A percentile compares a stretch with the other conserved stretches of the same genome.
phyloP scores from a whole-genome alignment of 2,797 vertebrate species.

The Notolabrus celidotus region DNA sequence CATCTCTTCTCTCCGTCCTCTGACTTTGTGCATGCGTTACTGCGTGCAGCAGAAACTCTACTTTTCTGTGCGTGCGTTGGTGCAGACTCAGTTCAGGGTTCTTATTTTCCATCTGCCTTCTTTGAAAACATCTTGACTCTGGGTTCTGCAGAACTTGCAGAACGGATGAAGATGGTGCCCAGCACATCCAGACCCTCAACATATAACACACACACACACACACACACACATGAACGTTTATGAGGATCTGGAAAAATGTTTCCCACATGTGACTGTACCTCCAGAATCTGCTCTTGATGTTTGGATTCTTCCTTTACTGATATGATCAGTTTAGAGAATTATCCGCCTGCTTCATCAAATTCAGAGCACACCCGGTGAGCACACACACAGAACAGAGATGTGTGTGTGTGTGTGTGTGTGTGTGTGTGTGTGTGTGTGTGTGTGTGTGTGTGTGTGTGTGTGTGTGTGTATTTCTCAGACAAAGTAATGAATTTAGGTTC shows the following conservation, averaged over 20 bases:
- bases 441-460: neutral
- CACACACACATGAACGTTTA: constrained; percentile 82
- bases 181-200: constrained; percentile 52
- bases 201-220: constrained; percentile 57
- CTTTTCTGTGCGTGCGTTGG: neutral
- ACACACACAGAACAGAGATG: constrained; percentile 26
- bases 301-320: constrained; percentile 80
- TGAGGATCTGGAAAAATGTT: constrained; percentile 83
- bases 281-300: constrained; percentile 83
- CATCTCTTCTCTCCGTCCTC: neutral
- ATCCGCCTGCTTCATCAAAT: constrained; percentile 83
- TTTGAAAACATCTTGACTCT: constrained; percentile 53
- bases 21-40: neutral
- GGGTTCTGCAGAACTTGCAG: constrained; percentile 38
- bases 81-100: constrained; percentile 31
- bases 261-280: constrained; percentile 84
- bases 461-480: neutral
- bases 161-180: constrained; percentile 62
- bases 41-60: neutral
- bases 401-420: constrained; percentile 14
- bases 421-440: constrained; percentile 1
- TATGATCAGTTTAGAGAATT: constrained; percentile 83
- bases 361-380: constrained; percentile 79
- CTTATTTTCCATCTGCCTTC: constrained; percentile 61
- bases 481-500: constrained; percentile 11